A percentile compares a stretch with the other conserved stretches of the same genome.
Evolutionary conservation across 2,113 vertebrate genomes (phyloP).

Genomic region (Henicopernis longicauda): DNA sequence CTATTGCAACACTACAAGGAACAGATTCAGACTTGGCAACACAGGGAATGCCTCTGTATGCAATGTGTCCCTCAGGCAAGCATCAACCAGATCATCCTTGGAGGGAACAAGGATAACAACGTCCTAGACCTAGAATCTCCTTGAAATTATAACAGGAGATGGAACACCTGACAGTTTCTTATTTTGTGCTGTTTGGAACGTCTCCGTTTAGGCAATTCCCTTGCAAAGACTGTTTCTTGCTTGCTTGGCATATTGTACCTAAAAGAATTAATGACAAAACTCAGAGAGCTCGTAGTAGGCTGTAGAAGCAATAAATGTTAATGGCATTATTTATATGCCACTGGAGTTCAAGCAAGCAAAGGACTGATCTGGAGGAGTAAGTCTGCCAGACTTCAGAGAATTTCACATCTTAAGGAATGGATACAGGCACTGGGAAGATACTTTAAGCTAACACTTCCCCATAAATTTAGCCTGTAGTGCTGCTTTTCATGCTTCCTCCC

Average conservation of each 20-base stretch:
- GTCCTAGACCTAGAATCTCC: not conserved
- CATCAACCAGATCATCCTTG: not conserved
- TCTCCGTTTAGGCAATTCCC: not conserved
- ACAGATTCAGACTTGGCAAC: not conserved
- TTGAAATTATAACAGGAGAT: not conserved
- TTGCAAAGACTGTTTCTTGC: not conserved
- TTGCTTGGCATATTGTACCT: not conserved
- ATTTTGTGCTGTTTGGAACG: not conserved
- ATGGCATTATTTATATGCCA: not conserved
- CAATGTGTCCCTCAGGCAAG: not conserved
- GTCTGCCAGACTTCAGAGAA: not conserved
- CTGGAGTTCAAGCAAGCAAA: not conserved
- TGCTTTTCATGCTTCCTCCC: not conserved
- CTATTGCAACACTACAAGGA: not conserved
- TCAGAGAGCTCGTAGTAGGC: not conserved
- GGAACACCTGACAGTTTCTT: not conserved
- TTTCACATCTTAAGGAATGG: not conserved
- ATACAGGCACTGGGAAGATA: not conserved
- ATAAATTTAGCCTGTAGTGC: not conserved
- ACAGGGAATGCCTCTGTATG: not conserved
- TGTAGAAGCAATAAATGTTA: not conserved
- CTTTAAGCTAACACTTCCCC: not conserved
- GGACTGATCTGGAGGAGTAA: not conserved
- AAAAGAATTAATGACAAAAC: not conserved
- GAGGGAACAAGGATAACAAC: not conserved